These are phyloP conservation scores for Amblyraja radiata DNA, from an alignment of 2,797 vertebrate genomes.

Conservation along the genomic window DNA sequence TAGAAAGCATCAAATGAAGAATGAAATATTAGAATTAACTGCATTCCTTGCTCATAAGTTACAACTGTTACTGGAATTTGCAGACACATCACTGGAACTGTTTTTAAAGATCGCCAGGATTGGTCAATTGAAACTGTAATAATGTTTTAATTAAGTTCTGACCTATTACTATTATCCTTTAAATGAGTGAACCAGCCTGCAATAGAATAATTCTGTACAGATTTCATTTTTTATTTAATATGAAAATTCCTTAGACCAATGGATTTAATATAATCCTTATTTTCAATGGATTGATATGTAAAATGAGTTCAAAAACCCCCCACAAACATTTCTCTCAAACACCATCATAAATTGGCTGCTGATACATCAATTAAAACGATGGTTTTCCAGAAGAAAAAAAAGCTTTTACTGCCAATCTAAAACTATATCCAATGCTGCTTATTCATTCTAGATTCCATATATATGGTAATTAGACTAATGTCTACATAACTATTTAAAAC, in stretches of 20 bases:
- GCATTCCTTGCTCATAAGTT: not conserved
- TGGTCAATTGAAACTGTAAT: not conserved
- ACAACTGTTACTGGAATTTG: conserved; percentile 4
- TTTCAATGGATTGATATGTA: not conserved
- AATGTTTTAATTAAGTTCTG: not conserved
- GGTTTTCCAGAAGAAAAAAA: not conserved
- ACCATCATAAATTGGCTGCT: not conserved
- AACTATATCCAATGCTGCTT: no score
- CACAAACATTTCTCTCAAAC: not conserved
- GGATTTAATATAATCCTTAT: not conserved
- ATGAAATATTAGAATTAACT: conserved; percentile 28
- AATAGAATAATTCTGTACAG: not conserved
- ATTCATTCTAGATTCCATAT: no score
- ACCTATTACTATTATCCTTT: not conserved
- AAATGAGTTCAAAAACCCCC: not conserved
- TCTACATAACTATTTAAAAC: no score
- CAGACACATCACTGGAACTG: not conserved
- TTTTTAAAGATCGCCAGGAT: not conserved
- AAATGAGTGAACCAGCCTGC: no score
- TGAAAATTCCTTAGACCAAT: not conserved
- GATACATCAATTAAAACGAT: not conserved
- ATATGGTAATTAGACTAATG: no score
- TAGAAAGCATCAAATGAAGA: not conserved
- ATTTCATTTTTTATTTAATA: not conserved
- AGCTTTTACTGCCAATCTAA: no score